phyloP scores from a whole-genome alignment of 2,797 vertebrate species.

The Phaenicophaeus curvirostris region DNA sequence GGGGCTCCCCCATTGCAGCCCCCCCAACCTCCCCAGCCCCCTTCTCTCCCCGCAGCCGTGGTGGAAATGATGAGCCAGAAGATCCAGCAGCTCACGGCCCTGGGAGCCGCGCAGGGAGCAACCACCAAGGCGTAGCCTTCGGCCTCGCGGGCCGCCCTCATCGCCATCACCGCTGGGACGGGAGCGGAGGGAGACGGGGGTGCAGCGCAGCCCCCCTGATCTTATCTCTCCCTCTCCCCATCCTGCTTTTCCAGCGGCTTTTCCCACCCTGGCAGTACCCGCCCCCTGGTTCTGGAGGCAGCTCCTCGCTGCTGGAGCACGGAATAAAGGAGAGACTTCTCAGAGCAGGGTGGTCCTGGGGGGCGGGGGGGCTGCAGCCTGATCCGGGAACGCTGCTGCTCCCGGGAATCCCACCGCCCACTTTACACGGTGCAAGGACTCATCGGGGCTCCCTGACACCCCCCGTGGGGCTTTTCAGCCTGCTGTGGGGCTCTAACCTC shows the following conservation, averaged over 20 bases:
- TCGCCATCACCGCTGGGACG: neutral
- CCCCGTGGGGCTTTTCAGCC: neutral
- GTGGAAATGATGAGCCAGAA: slow-evolving; percentile 92
- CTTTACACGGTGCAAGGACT: no score
- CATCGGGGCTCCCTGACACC: no score
- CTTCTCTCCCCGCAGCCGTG: slow-evolving; percentile 80
- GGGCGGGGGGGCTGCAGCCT: neutral
- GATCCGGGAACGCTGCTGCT: neutral
- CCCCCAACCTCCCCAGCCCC: neutral
- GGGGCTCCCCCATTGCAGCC: no score
- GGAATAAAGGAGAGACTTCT: neutral
- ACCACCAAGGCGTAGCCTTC: slow-evolving; percentile 82
- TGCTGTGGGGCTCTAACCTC: no score
- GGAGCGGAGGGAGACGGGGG: neutral
- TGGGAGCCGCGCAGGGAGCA: slow-evolving; percentile 81
- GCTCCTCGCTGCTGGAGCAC: neutral
- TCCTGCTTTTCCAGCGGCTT: neutral
- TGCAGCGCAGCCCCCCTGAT: fast-evolving
- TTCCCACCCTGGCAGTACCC: neutral
- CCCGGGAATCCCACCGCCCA: neutral
- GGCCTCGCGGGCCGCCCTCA: neutral
- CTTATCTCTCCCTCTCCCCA: no score
- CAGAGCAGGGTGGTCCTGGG: neutral
- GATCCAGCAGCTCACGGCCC: slow-evolving; percentile 89
- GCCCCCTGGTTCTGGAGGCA: neutral